Conservation (phyloP, 2,797 vertebrate genomes). For the Trematomus bernacchii region DNA sequence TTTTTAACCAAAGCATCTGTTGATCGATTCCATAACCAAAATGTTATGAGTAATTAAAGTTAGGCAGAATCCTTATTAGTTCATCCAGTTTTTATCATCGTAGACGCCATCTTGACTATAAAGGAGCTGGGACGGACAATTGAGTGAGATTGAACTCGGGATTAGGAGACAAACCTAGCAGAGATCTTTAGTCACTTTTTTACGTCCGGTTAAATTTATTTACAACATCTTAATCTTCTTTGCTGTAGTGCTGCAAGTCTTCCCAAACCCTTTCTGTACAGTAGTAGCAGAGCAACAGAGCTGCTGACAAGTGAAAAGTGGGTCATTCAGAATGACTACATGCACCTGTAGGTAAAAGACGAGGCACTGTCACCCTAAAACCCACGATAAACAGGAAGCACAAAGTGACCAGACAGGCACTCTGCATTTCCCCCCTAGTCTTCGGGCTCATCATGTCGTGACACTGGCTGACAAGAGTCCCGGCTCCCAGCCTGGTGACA, state of each 20-base stretch:
- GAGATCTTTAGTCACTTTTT: no score
- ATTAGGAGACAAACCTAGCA: no score
- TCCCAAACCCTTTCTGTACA: neutral
- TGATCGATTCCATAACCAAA: no score
- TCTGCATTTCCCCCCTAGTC: slow-evolving; percentile 56
- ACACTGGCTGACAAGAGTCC: slow-evolving; percentile 62
- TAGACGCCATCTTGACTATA: no score
- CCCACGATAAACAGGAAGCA: slow-evolving; percentile 69
- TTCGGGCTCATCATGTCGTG: slow-evolving; percentile 53
- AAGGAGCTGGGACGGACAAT: no score
- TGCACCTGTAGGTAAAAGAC: slow-evolving; percentile 53
- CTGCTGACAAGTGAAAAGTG: slow-evolving; percentile 37
- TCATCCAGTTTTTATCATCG: no score
- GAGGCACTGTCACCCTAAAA: slow-evolving; percentile 61
- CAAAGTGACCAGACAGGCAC: slow-evolving; percentile 72
- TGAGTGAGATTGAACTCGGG: no score
- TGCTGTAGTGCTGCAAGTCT: neutral
- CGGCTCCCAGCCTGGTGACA: slow-evolving; percentile 63
- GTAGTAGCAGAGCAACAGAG: neutral
- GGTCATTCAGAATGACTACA: slow-evolving; percentile 37
- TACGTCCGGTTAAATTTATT: neutral
- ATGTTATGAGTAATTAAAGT: no score
- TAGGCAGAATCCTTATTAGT: no score
- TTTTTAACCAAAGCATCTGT: no score
- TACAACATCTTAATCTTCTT: neutral